Evolutionary conservation across 2,888 invertebrate genomes (phyloP).

Genomic region (Euplexia lucipara): DNA sequence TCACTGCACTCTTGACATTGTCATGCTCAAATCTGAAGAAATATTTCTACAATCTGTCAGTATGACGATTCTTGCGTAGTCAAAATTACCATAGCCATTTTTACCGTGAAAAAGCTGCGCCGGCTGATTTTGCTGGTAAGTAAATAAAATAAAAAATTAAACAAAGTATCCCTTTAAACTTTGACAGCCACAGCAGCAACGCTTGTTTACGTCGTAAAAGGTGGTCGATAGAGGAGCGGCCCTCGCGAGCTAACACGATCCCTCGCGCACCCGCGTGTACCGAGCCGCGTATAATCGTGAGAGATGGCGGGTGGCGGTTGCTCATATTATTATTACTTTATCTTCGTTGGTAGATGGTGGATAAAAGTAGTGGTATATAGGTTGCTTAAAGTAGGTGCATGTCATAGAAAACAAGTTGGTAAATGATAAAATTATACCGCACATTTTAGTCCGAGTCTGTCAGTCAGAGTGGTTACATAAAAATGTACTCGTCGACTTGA

Average conservation of each 20-base stretch:
- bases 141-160: background rate
- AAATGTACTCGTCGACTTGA: too few relatives aligned
- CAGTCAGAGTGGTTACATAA: too few relatives aligned
- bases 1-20: too few relatives aligned
- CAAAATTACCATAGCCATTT: too few relatives aligned
- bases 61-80: too few relatives aligned
- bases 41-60: too few relatives aligned
- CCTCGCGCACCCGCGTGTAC: constrained; percentile 59
- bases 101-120: background rate
- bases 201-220: constrained; percentile 87
- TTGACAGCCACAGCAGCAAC: constrained; percentile 71
- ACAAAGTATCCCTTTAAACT: constrained; percentile 51
- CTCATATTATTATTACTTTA: constrained; percentile 4
- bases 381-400: too few relatives aligned
- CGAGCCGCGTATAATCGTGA: constrained; percentile 64
- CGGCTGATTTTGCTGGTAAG: background rate
- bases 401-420: too few relatives aligned
- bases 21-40: too few relatives aligned
- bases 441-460: too few relatives aligned
- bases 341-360: background rate
- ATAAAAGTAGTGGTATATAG: too few relatives aligned
- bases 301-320: constrained; percentile 29
- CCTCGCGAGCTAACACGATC: constrained; percentile 70
- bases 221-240: constrained; percentile 79
- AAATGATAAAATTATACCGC: too few relatives aligned